Percentiles rank a stretch among this genome's conserved stretches.
phyloP scores from a whole-genome alignment of 2,113 vertebrate species.

The Buteo buteo region DNA sequence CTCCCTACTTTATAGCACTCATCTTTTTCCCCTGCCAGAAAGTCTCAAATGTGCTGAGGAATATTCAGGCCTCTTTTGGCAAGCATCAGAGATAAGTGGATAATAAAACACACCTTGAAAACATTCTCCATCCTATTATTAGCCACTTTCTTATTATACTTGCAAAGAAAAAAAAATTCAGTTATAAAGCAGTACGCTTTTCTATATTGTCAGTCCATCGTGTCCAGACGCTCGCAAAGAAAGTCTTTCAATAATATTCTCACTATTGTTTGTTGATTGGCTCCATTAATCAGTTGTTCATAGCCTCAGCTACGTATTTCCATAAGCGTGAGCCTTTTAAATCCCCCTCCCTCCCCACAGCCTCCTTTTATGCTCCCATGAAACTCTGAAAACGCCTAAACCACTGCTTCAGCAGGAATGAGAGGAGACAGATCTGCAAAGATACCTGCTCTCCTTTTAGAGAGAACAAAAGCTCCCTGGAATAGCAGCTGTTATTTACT shows the following conservation, averaged over 20 bases:
- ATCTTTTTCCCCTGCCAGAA: conserved; percentile 32
- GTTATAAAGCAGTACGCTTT: background rate
- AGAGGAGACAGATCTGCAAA: conserved; percentile 20
- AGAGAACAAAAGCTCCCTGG: conserved; percentile 4
- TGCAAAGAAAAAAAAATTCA: background rate
- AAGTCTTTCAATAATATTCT: background rate
- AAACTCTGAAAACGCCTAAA: background rate
- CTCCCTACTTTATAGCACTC: background rate
- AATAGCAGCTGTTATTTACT: conserved; percentile 46
- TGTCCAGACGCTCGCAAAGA: background rate
- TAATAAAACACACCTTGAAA: conserved; percentile 47
- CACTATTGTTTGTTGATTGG: background rate
- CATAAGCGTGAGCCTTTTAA: background rate
- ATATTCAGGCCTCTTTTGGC: conserved; percentile 54
- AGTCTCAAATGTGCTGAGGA: conserved; percentile 26
- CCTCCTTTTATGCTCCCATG: background rate
- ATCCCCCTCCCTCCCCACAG: background rate
- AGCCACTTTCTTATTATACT: conserved; percentile 33
- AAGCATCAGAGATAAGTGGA: conserved; percentile 26
- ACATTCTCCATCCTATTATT: conserved; percentile 34
- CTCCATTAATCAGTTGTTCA: conserved; percentile 23
- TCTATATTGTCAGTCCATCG: background rate
- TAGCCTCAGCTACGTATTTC: background rate
- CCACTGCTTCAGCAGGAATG: background rate
- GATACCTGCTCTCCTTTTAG: conserved; percentile 10